Base-by-base conservation (phyloP, 2,888 invertebrate genomes). In the Eupithecia abbreviata region DNA sequence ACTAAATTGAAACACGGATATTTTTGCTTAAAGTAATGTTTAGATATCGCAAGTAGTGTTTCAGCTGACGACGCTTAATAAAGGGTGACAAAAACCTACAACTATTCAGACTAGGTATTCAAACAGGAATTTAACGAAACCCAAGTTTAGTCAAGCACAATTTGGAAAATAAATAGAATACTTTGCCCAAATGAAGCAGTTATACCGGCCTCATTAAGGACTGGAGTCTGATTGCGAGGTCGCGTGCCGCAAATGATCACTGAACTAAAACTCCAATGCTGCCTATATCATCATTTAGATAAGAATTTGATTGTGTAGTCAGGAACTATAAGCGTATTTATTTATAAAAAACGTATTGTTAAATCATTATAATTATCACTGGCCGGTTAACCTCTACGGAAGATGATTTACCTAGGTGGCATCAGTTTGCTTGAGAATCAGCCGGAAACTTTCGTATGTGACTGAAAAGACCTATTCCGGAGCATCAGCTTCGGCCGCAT, bases 231-330 rank as follows among this genome's bases (percentile, higher is more conserved):
- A 80, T 80, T 65, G 68, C 73, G 18, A 15, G 69, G 68, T 77
- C 69, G 79, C 79, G 77, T 80, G 79, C 76, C 58, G 51, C 73
- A 76, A 79, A 79, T 77, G 79, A 79, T 79, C 71, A 75, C 51
- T 15, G 65, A 70, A 71, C 66, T 51, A 71, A 75, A 72, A 78
- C 76, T 73, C 73, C 2, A 62, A 30, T 4, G 67, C 74, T 76
- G 71, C 76, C 76, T 74, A 71, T 65, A 76, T 78, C 74, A 75
- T 69, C 66, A 72, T 77, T 74, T 79, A 76, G 66, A 77, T 72
- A 72, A 49, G 55, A 58, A 41, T 68, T 72, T 69, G 71, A 73
- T 74, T 70, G 66, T 47, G 66, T 42, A 12, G 18, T 30, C 62
- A 18, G 12, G 4, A 30, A 62, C 10, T 62, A 15, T 9, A 58